phyloP scores from a whole-genome alignment of 2,888 invertebrate genomes.

The Bhutanitis thaidina region DNA sequence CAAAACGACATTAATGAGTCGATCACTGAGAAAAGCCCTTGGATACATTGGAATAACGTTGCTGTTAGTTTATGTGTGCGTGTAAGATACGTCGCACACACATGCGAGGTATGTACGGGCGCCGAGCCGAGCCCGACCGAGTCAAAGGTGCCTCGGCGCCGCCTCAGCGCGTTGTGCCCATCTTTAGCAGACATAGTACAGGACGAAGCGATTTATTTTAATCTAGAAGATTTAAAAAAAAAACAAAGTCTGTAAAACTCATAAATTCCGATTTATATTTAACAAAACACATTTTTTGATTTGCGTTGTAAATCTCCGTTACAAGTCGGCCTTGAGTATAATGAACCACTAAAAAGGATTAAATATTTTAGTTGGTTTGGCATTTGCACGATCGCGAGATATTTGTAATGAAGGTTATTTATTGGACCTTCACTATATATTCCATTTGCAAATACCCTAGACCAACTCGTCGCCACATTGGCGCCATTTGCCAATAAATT shows the following conservation, averaged over 20 bases:
- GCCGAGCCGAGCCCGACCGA: conserved; percentile 41
- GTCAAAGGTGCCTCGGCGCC: conserved; percentile 61
- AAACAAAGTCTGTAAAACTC: background rate
- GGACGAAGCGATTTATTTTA: conserved; percentile 3
- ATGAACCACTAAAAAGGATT: conserved; percentile 13
- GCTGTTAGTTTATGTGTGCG: conserved; percentile 35
- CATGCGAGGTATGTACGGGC: conserved; percentile 32
- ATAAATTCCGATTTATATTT: conserved; percentile 1
- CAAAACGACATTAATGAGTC: conserved; percentile 65
- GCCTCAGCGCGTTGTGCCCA: conserved; percentile 33
- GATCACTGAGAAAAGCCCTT: conserved; percentile 25
- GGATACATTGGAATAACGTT: background rate
- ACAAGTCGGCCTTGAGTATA: conserved; percentile 12
- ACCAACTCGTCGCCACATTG: conserved; percentile 60
- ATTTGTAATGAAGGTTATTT: conserved; percentile 15
- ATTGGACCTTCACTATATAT: conserved; percentile 19
- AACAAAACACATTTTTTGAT: background rate
- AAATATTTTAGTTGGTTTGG: conserved; percentile 12
- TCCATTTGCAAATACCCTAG: conserved; percentile 34
- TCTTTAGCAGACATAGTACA: conserved; percentile 18
- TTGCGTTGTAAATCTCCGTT: conserved; percentile 1
- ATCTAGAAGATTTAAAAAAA: background rate
- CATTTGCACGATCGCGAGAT: conserved; percentile 12
- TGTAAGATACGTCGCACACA: conserved; percentile 46
- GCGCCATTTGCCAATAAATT: conserved; percentile 76